Conservation (phyloP, 1,140 invertebrate genomes). For the Drosophila parvula region DNA sequence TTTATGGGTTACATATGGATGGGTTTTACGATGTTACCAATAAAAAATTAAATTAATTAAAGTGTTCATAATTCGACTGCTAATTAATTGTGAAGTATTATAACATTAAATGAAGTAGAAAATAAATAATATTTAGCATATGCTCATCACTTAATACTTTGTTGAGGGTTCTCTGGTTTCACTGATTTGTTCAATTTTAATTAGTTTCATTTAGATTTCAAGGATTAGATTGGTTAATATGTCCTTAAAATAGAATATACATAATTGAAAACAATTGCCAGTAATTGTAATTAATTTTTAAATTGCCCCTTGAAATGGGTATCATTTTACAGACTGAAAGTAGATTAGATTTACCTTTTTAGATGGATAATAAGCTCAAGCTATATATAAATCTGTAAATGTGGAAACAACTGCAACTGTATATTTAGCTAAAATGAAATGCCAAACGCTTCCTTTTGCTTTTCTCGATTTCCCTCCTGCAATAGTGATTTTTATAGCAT, state of each 20-base stretch:
- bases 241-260: not conserved
- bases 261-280: not conserved
- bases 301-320: not conserved
- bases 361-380: not conserved
- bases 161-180: too few species aligned
- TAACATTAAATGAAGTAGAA: not conserved
- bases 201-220: not conserved
- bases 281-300: not conserved
- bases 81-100: not conserved
- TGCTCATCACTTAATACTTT: not conserved
- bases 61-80: not conserved
- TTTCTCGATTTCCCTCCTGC: constrained; percentile 19
- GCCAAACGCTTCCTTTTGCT: constrained; percentile 1
- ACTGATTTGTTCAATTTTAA: not conserved
- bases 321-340: not conserved
- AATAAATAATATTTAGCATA: not conserved
- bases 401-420: not conserved
- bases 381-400: not conserved
- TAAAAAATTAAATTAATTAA: not conserved
- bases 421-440: not conserved
- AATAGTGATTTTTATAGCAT: constrained; percentile 27
- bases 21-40: not conserved
- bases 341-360: too few species aligned
- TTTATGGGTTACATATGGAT: too few species aligned
- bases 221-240: not conserved